phyloP scores from a whole-genome alignment of 2,888 invertebrate genomes.

The Drosophila mimetica region DNA sequence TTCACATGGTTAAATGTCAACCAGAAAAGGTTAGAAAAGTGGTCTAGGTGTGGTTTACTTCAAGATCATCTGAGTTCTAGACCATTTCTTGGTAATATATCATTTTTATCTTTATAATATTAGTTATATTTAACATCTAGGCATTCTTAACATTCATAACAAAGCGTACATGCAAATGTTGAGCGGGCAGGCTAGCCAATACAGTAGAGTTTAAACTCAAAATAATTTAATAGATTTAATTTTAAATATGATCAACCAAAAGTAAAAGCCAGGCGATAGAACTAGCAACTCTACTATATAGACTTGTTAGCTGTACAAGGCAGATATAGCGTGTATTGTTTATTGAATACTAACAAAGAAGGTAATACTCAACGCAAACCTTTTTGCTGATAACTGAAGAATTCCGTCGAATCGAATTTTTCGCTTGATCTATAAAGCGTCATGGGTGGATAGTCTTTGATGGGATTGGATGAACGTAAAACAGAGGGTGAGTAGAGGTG shows the following conservation, averaged over 20 bases:
- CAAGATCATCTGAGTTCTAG: background rate
- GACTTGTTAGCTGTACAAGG: slow-evolving; percentile 27
- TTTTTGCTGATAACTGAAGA: slow-evolving; percentile 84
- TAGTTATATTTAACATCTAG: background rate
- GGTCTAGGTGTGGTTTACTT: background rate
- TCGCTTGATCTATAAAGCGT: slow-evolving; percentile 88
- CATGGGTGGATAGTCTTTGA: slow-evolving; percentile 85
- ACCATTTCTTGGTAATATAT: background rate
- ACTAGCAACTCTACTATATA: slow-evolving; percentile 30
- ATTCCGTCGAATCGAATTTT: slow-evolving; percentile 88
- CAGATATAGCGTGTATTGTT: slow-evolving; percentile 30
- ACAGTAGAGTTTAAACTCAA: slow-evolving; percentile 19
- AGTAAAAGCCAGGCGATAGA: background rate
- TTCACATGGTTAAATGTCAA: slow-evolving; percentile 18
- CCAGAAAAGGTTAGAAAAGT: background rate
- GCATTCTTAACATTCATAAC: background rate
- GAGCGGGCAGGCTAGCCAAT: slow-evolving; percentile 18
- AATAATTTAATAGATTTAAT: background rate
- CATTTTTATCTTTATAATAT: too few species aligned
- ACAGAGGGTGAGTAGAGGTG: slow-evolving; percentile 40
- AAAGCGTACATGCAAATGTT: slow-evolving; percentile 44
- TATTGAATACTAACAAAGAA: slow-evolving; percentile 39
- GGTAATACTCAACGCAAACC: slow-evolving; percentile 82
- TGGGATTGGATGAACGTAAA: slow-evolving; percentile 27
- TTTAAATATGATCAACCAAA: background rate